Evolutionary conservation across 2,888 invertebrate genomes (phyloP), one percentile per base, ranked within the genome.

Genomic region (Drosophila ochracea): DNA sequence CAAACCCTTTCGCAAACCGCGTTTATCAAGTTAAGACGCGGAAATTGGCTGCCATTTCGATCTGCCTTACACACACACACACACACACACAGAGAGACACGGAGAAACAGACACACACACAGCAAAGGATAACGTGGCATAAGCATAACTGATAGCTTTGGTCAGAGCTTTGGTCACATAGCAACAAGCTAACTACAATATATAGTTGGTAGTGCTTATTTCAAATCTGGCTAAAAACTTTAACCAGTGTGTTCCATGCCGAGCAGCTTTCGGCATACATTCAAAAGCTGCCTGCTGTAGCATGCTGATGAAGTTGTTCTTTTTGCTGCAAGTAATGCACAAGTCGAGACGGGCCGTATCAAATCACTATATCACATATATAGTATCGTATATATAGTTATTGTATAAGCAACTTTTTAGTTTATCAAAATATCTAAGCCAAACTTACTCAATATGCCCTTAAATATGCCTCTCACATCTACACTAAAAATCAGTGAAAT

Each of bases 31-130:
- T 78, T 79, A 74, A 63, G 68, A 55, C 82, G 76, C 69, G 82
- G 76, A 79, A 84, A 83, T 86, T 83, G 84, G 70, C 73, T 82
- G 82, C 84, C 73, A 82, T 76, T 78, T 82, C 75, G 82, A 82
- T 82, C 84, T 83, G 78, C 54, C 69, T 28, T 72, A 59, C 50
- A 67, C 61, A 35, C 57, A 28, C 50, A 43, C 37, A 55, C 30
- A 25, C 39, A 33, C 53, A 7, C 52, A 28, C 50, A 43, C 37
- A 33, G 53, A 7, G 5, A 35, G 4, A 43, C 37, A 52, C 19
- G 16, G 41, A 30, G 49, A 7, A 33, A 28, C 68, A 59, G 33
- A 31, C 54, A 31, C 30, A 30, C 21, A 21, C 3, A 16, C 25
- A 28, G 21, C 21, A 7, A n/a, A 43, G 64, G 69, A 79, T 79